A percentile compares a stretch with the other conserved stretches of the same genome.
Conservation (phyloP, 2,888 invertebrate species). For the Campoplex nolae region DNA sequence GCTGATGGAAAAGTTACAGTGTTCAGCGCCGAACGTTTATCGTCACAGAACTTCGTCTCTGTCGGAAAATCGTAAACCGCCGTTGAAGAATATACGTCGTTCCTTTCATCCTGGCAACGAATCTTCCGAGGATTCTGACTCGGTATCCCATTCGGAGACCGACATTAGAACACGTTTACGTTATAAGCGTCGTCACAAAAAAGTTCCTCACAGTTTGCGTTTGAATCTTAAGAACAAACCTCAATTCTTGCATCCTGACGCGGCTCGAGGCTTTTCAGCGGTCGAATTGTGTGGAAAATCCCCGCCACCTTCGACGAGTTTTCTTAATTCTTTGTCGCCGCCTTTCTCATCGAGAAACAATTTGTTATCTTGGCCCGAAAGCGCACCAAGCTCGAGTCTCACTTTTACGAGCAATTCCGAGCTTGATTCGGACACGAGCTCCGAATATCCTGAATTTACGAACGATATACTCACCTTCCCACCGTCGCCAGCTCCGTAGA, state of each 20-base stretch:
- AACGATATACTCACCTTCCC: slow-evolving; percentile 83
- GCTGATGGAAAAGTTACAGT: slow-evolving; percentile 73
- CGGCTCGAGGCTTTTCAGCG: slow-evolving; percentile 78
- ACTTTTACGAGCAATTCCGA: slow-evolving; percentile 84
- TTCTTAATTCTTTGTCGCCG: slow-evolving; percentile 86
- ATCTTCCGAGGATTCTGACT: slow-evolving; percentile 83
- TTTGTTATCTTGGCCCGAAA: slow-evolving; percentile 82
- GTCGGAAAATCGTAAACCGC: slow-evolving; percentile 79
- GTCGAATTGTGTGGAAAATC: slow-evolving; percentile 83
- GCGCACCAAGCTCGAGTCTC: slow-evolving; percentile 82
- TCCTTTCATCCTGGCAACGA: slow-evolving; percentile 82
- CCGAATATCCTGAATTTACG: slow-evolving; percentile 84
- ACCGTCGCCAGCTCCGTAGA: slow-evolving; percentile 82
- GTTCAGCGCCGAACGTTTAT: slow-evolving; percentile 71
- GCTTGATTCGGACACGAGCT: slow-evolving; percentile 82
- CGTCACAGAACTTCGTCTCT: slow-evolving; percentile 81
- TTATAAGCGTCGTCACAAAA: slow-evolving; percentile 80
- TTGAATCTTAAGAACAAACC: slow-evolving; percentile 84
- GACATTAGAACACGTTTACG: slow-evolving; percentile 85
- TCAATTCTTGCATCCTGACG: slow-evolving; percentile 80
- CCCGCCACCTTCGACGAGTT: slow-evolving; percentile 86
- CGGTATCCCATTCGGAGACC: slow-evolving; percentile 86
- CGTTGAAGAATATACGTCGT: slow-evolving; percentile 78
- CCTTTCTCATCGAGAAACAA: slow-evolving; percentile 83
- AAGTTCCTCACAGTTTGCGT: slow-evolving; percentile 82